Evolutionary conservation across 2,888 invertebrate species (phyloP).

Genomic region (Lymantria monacha): DNA sequence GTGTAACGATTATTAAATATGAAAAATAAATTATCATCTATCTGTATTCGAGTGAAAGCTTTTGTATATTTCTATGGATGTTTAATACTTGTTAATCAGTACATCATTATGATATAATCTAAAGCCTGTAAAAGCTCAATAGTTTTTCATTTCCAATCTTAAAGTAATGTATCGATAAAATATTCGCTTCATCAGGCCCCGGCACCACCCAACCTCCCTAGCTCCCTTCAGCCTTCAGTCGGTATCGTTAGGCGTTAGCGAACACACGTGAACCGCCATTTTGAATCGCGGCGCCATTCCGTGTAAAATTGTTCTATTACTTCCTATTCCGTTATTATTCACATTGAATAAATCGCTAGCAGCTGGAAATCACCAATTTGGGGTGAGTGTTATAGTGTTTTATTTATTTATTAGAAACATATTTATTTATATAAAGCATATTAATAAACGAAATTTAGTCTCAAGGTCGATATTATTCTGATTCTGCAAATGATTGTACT

Average conservation of each 20-base stretch:
- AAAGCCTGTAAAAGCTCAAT: neutral
- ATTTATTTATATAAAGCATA: constrained; percentile 3
- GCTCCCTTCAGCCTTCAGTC: constrained; percentile 56
- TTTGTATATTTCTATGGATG: too few relatives aligned
- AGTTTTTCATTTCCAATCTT: constrained; percentile 35
- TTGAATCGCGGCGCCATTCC: constrained; percentile 57
- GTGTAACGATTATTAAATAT: too few relatives aligned
- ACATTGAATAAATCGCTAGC: constrained; percentile 12
- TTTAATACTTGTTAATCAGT: too few relatives aligned
- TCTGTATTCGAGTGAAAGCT: too few relatives aligned
- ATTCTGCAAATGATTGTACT: constrained; percentile 12
- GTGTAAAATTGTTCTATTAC: constrained; percentile 36
- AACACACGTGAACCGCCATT: constrained; percentile 51
- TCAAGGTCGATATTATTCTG: constrained; percentile 40
- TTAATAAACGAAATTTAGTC: constrained; percentile 14
- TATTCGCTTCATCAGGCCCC: constrained; percentile 30
- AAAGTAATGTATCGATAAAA: constrained; percentile 38
- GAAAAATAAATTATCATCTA: too few relatives aligned
- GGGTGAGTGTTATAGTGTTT: constrained; percentile 16
- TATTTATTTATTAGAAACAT: constrained; percentile 13
- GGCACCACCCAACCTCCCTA: constrained; percentile 56
- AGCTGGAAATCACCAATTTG: constrained; percentile 1
- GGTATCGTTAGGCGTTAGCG: constrained; percentile 52
- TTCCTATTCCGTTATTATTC: constrained; percentile 38
- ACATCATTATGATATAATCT: too few relatives aligned